Evolutionary conservation across 2,797 vertebrate genomes (phyloP).

Genomic region (Gadopsis bispinosus): DNA sequence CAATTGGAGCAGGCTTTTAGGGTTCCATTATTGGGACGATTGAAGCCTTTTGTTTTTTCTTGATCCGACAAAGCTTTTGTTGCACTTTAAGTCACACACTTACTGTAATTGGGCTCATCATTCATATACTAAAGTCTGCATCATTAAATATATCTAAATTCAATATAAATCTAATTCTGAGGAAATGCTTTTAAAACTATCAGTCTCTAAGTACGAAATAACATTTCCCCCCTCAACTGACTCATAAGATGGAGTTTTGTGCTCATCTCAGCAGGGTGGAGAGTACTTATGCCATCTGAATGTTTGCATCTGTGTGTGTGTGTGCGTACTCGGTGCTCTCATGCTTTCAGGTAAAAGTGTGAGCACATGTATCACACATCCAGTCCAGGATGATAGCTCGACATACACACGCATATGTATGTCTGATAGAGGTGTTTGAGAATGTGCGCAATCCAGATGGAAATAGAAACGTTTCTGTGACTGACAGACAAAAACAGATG

Average conservation of each 20-base stretch:
- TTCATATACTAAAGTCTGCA: conserved; percentile 37
- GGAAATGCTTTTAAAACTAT: conserved; percentile 36
- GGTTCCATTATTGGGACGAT: conserved; percentile 13
- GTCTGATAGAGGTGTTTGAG: conserved; percentile 1
- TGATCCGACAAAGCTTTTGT: conserved; percentile 24
- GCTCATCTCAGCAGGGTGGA: neutral
- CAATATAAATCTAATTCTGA: conserved; percentile 35
- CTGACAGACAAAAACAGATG: conserved; percentile 8
- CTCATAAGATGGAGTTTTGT: neutral
- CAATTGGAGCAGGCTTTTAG: conserved; percentile 42
- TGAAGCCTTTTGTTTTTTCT: conserved; percentile 6
- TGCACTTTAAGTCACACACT: conserved; percentile 47
- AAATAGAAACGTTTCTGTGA: conserved; percentile 1
- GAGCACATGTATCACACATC: neutral
- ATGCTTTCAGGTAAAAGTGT: neutral
- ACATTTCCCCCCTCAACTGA: neutral
- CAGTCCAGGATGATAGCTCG: neutral
- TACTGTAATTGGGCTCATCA: conserved; percentile 47
- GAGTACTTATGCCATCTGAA: neutral
- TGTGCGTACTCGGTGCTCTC: neutral
- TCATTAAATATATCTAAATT: conserved; percentile 36
- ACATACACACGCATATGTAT: neutral
- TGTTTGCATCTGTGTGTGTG: neutral
- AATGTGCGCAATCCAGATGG: neutral
- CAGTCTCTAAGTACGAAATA: conserved; percentile 35